Conservation (phyloP, 2,113 vertebrate genomes). For the Bostrychus sinensis region DNA sequence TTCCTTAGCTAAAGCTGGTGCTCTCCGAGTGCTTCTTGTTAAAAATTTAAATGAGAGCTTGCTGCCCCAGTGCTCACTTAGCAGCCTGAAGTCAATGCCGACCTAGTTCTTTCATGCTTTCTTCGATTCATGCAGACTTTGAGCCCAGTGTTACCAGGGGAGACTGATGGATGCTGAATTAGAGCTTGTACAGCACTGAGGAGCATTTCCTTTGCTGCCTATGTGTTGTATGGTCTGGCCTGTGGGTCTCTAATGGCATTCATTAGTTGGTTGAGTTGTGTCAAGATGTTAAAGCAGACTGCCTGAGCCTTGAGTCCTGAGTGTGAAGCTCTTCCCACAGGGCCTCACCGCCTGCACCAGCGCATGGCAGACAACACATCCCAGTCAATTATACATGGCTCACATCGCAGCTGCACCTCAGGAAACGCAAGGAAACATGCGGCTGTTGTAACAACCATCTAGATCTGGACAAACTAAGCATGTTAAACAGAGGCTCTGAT, state of each 20-base stretch:
- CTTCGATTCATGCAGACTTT: slow-evolving; percentile 16
- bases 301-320: slow-evolving; percentile 48
- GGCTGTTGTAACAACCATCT: not conserved
- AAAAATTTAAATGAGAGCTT: too few species aligned
- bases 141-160: not conserved
- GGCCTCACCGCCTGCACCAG: slow-evolving; percentile 48
- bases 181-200: not conserved
- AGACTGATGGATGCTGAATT: not conserved
- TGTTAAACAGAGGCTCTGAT: slow-evolving; percentile 2
- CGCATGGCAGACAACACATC: slow-evolving; percentile 56
- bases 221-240: slow-evolving; percentile 27
- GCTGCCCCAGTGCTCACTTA: not conserved
- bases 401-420: slow-evolving; percentile 46
- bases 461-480: slow-evolving; percentile 3
- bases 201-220: too few species aligned
- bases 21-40: too few species aligned
- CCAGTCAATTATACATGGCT: slow-evolving; percentile 65
- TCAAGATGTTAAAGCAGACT: slow-evolving; percentile 59
- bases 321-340: slow-evolving; percentile 42
- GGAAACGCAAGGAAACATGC: slow-evolving; percentile 32
- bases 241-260: slow-evolving; percentile 47
- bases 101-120: slow-evolving; percentile 6
- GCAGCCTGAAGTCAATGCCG: slow-evolving; percentile 6
- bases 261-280: slow-evolving; percentile 63
- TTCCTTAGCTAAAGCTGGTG: too few species aligned